phyloP scores from a whole-genome alignment of 2,888 invertebrate species.

The Philopedon plagiatum region DNA sequence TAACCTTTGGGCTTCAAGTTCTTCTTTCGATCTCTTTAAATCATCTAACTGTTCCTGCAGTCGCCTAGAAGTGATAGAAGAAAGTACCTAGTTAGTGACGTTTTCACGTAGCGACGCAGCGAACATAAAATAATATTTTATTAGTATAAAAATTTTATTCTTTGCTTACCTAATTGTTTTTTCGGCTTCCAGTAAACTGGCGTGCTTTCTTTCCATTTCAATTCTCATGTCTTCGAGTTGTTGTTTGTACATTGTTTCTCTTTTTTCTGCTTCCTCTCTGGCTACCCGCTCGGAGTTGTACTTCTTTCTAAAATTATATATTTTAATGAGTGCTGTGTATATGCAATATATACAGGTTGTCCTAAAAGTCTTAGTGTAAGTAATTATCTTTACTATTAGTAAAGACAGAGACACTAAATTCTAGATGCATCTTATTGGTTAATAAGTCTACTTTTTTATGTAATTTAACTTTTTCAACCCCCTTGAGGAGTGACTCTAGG shows the following conservation, averaged over 20 bases:
- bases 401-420: too few species aligned
- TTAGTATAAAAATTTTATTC: background rate
- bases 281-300: constrained; percentile 92
- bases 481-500: too few species aligned
- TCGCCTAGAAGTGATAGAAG: constrained; percentile 62
- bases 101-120: too few species aligned
- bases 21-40: constrained; percentile 90
- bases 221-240: constrained; percentile 90
- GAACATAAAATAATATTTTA: too few species aligned
- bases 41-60: constrained; percentile 91
- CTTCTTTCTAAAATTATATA: constrained; percentile 75
- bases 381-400: too few species aligned
- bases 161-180: constrained; percentile 78
- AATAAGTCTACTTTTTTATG: too few species aligned
- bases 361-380: too few species aligned
- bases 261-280: constrained; percentile 94
- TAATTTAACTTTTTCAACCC: too few species aligned
- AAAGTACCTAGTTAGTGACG: too few species aligned
- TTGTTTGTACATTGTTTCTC: constrained; percentile 95
- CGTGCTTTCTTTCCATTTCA: constrained; percentile 89
- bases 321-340: background rate
- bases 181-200: constrained; percentile 82
- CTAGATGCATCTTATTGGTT: too few species aligned
- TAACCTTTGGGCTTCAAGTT: constrained; percentile 87
- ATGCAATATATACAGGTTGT: too few species aligned